phyloP scores from a whole-genome alignment of 2,797 vertebrate genomes.

The Myoxocephalus aenaeus region DNA sequence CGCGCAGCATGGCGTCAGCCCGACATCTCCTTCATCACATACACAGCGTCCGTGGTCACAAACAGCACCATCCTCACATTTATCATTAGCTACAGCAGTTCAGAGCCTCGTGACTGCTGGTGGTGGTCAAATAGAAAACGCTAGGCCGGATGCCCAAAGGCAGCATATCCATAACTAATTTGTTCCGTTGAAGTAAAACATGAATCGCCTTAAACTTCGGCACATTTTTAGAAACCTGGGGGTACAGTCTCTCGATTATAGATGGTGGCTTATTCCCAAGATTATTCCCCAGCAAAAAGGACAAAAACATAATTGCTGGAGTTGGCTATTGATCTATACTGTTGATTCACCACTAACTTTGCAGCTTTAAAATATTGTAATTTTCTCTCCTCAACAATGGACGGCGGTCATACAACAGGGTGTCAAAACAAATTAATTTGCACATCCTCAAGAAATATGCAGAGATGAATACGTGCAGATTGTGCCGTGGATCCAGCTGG shows the following conservation, averaged over 20 bases:
- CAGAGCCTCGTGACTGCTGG: neutral
- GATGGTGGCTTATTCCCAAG: neutral
- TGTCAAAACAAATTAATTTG: neutral
- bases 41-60: conserved; percentile 24
- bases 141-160: neutral
- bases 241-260: neutral
- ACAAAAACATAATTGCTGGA: neutral
- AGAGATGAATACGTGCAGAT: neutral
- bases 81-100: conserved; percentile 21
- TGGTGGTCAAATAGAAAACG: conserved; percentile 21
- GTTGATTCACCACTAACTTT: neutral
- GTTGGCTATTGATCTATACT: neutral
- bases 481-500: neutral
- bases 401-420: neutral
- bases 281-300: neutral
- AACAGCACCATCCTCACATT: conserved; percentile 12
- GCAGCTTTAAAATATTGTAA: neutral
- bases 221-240: neutral
- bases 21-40: conserved; percentile 35
- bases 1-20: conserved; percentile 5
- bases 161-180: neutral
- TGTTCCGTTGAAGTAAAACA: neutral
- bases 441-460: neutral
- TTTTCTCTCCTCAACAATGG: neutral
- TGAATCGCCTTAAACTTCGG: neutral